Evolutionary conservation across 1,140 invertebrate species (phyloP).

Genomic region (Protaetia brevitarsis): DNA sequence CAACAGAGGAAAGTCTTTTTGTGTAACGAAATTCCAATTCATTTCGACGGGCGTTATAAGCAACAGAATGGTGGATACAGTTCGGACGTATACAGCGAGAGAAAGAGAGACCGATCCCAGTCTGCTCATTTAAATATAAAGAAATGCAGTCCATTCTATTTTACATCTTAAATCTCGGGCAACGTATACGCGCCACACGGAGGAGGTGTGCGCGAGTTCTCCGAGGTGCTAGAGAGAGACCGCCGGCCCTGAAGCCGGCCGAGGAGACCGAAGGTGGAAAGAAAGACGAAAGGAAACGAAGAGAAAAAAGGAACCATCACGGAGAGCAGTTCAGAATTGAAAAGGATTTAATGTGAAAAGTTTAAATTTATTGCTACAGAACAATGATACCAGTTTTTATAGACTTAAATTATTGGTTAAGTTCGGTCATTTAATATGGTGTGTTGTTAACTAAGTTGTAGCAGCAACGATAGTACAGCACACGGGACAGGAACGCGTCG

Average conservation of each 20-base stretch:
- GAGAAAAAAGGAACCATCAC: slow-evolving; percentile 19
- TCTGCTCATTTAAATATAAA: slow-evolving; percentile 44
- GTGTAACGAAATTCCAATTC: slow-evolving; percentile 20
- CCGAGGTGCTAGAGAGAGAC: slow-evolving; percentile 4
- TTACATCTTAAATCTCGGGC: slow-evolving; percentile 41
- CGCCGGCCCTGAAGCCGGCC: no score
- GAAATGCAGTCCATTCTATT: slow-evolving; percentile 42
- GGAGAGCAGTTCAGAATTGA: slow-evolving; percentile 41
- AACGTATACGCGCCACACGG: slow-evolving; percentile 32
- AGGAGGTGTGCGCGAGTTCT: slow-evolving; percentile 29
- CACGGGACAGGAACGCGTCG: background rate
- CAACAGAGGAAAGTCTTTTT: background rate
- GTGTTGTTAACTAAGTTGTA: slow-evolving; percentile 42
- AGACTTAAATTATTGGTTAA: slow-evolving; percentile 47
- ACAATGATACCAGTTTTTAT: slow-evolving; percentile 49
- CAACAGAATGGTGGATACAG: slow-evolving; percentile 4
- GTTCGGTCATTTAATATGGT: slow-evolving; percentile 44
- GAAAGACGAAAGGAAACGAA: slow-evolving; percentile 3
- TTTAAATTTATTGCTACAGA: slow-evolving; percentile 47
- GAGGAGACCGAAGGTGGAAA: no score
- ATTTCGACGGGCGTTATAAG: background rate
- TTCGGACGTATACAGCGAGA: slow-evolving; percentile 26
- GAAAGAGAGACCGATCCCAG: slow-evolving; percentile 24
- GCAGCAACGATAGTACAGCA: slow-evolving; percentile 14
- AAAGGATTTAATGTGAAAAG: slow-evolving; percentile 48